Evolutionary conservation across 2,797 vertebrate genomes (phyloP).

Genomic region (Sarcophilus harrisii): DNA sequence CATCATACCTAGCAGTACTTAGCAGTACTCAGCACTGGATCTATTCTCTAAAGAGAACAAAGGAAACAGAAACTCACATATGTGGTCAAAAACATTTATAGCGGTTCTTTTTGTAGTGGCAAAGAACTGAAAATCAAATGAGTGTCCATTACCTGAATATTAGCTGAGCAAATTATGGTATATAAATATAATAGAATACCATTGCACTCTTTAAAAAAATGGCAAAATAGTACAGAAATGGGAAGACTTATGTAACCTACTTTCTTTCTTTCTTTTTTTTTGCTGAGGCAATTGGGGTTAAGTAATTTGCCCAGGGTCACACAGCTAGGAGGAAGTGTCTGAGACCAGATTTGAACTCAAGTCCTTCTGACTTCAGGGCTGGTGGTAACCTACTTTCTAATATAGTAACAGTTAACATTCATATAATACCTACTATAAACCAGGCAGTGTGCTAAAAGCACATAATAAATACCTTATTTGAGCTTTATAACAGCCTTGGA

Average conservation of each 20-base stretch:
- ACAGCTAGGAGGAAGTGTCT: too few species aligned
- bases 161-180: not conserved
- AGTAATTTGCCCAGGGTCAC: too few species aligned
- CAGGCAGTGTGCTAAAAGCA: not conserved
- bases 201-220: not conserved
- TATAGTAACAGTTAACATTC: not conserved
- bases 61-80: not conserved
- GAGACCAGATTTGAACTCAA: too few species aligned
- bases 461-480: not conserved
- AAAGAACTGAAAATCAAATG: not conserved
- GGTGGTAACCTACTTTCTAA: not conserved
- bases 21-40: not conserved
- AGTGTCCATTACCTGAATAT: not conserved
- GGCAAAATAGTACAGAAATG: not conserved
- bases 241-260: not conserved
- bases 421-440: not conserved
- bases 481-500: not conserved
- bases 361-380: not conserved
- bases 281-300: too few species aligned
- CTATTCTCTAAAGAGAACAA: not conserved
- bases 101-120: not conserved
- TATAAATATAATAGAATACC: not conserved
- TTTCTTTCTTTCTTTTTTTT: too few species aligned
- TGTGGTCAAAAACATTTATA: not conserved
- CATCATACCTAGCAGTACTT: not conserved